A percentile compares a stretch with the other conserved stretches of the same genome.
These are phyloP conservation scores for Synaphobranchus kaupii DNA, from an alignment of 2,797 vertebrate species.

Conservation along the genomic window DNA sequence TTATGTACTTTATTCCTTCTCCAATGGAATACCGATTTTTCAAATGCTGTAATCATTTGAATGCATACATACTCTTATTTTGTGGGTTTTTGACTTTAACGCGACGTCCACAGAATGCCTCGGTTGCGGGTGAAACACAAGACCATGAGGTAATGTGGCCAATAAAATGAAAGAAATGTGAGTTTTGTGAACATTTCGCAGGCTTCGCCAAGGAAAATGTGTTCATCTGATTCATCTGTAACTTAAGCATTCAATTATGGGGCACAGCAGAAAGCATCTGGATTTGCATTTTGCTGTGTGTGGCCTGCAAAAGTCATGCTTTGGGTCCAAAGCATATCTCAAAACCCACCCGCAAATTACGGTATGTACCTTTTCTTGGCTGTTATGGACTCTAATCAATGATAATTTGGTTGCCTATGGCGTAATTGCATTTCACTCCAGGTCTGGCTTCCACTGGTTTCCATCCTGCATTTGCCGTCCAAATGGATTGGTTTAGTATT, in stretches of 20 bases:
- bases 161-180: not conserved
- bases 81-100: not conserved
- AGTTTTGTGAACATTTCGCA: not conserved
- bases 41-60: not conserved
- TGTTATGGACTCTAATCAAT: not conserved
- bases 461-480: not conserved
- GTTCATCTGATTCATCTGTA: not conserved
- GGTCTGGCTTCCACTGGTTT: not conserved
- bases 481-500: not conserved
- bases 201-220: conserved; percentile 3
- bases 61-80: not conserved
- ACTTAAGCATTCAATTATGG: not conserved
- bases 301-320: not conserved
- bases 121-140: not conserved
- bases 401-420: not conserved
- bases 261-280: not conserved
- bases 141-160: not conserved
- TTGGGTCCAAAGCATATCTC: not conserved
- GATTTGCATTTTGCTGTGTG: conserved; percentile 6
- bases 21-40: not conserved
- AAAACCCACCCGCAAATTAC: not conserved
- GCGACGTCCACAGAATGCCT: not conserved
- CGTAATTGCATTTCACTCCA: conserved; percentile 1
- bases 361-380: not conserved
- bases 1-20: not conserved